These are phyloP conservation scores for Leptinotarsa lineolata DNA, from an alignment of 1,140 invertebrate species.

Conservation along the genomic window DNA sequence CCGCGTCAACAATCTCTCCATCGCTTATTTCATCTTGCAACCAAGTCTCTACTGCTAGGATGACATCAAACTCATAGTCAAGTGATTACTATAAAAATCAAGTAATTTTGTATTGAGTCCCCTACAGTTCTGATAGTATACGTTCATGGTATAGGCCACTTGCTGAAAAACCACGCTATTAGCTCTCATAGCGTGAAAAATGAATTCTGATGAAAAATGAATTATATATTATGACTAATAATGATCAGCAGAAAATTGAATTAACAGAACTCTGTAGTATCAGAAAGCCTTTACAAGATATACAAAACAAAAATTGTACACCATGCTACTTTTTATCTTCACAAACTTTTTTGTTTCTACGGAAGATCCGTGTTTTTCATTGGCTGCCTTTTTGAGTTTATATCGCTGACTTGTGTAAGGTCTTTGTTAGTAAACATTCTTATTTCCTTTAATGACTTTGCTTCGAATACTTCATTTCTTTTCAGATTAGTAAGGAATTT, in stretches of 20 bases:
- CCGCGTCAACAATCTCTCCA: conserved; percentile 3
- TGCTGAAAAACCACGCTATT: not conserved
- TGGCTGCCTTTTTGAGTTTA: not conserved
- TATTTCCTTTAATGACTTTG: not conserved
- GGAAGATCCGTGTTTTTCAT: not conserved
- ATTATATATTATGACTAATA: too few relatives aligned
- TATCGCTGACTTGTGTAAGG: not conserved
- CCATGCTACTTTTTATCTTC: too few relatives aligned
- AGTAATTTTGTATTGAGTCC: conserved; percentile 12
- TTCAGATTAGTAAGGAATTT: not conserved
- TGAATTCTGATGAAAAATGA: not conserved
- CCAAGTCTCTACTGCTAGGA: not conserved
- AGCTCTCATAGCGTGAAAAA: too few relatives aligned
- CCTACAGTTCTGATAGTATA: conserved; percentile 12
- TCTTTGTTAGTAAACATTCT: too few relatives aligned
- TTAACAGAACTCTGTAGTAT: too few relatives aligned
- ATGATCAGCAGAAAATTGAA: too few relatives aligned
- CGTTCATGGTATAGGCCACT: not conserved
- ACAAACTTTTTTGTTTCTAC: too few relatives aligned
- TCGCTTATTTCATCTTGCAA: conserved; percentile 7
- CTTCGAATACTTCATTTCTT: not conserved
- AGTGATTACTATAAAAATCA: not conserved
- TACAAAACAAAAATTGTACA: too few relatives aligned
- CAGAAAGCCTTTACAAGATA: too few relatives aligned
- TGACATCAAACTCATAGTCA: not conserved